Base-by-base conservation (phyloP, 2,113 vertebrate genomes). In the Propithecus coquereli region DNA sequence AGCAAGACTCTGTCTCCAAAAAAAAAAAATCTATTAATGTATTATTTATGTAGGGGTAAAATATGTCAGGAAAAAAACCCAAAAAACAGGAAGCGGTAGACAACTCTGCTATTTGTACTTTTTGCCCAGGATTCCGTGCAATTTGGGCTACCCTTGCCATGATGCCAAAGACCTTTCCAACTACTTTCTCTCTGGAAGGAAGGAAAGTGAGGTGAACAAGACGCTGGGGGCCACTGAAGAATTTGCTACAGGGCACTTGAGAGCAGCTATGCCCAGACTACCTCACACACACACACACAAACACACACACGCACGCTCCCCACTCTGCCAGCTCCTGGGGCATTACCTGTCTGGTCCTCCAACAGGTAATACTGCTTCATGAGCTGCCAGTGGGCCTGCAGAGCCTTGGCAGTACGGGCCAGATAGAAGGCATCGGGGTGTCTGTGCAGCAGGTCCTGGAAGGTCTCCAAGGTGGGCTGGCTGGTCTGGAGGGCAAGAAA, bases 321-420 rank as follows among this genome's bases (percentile, higher is more conserved):
- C 9, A 4, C 30, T 14, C 32, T 52, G 73, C 80, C 91, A 86
- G 84, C 45, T 80, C 85, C 92, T 12, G 43, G 61, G 52, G 59
- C 32, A 27, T 96, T 98, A 99, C 99, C 99, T 82, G 99, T 99
- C 98, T 99, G 99, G 96, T 99, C 99, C 16, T 99, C 99, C 92
- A 99, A 98, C 65, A 99, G 98, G 98, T 99, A 99, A 96, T 99
- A 99, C 97, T 99, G 99, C 95, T 99, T 99, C 97, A 99, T 99
- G 77, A 99, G 99, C 98, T 99, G 99, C 99, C 99, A 99, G 97
- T 99, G 99, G 5, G 99, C 98, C 98, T 99, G 98, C 90, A 99
- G 98, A 87, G 99, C 99, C 98, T 99, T 99, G 79, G 99, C 99
- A 0, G 99, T 99, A 18, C 99, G 99, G 0, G 99, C 99, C 0